Percentiles rank a stretch among this genome's conserved stretches.
Evolutionary conservation across 2,113 vertebrate species (phyloP).

Genomic region (Peromyscus polionotus): DNA sequence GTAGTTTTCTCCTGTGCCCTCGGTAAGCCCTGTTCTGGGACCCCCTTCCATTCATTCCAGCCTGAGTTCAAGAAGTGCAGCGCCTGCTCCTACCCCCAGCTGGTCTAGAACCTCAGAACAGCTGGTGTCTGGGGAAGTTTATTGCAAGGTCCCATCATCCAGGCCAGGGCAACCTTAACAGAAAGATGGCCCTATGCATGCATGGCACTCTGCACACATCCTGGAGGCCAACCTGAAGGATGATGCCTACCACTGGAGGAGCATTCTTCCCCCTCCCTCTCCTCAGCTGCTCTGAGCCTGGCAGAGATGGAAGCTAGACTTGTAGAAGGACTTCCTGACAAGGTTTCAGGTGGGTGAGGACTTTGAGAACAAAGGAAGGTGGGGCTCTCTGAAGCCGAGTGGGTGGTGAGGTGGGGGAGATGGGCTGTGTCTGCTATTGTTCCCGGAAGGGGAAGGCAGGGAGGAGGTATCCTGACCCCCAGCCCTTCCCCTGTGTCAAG

Average conservation of each 20-base stretch:
- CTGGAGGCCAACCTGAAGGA: background rate
- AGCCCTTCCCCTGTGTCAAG: conserved; percentile 66
- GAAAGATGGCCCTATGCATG: background rate
- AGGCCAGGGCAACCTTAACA: conserved; percentile 16
- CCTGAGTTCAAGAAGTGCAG: background rate
- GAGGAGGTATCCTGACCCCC: conserved; percentile 42
- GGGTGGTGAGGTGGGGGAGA: background rate
- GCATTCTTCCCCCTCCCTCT: background rate
- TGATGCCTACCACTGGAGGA: background rate
- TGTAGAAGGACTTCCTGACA: conserved; percentile 53
- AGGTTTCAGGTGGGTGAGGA: conserved; percentile 61
- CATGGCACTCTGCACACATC: background rate
- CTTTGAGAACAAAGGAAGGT: background rate
- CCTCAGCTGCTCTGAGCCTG: background rate
- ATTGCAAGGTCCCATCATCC: background rate
- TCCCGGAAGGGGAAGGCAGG: conserved; percentile 15
- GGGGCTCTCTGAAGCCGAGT: conserved; percentile 30
- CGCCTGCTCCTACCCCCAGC: background rate
- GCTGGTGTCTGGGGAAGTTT: conserved; percentile 17
- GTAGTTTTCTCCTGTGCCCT: background rate
- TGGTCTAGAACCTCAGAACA: background rate
- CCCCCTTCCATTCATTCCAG: background rate
- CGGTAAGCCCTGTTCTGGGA: background rate
- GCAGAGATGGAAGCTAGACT: conserved; percentile 18
- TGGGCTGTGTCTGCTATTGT: conserved; percentile 17